Evolutionary conservation across 2,888 invertebrate genomes (phyloP).

Genomic region (Hermaeophaga mercurialis): DNA sequence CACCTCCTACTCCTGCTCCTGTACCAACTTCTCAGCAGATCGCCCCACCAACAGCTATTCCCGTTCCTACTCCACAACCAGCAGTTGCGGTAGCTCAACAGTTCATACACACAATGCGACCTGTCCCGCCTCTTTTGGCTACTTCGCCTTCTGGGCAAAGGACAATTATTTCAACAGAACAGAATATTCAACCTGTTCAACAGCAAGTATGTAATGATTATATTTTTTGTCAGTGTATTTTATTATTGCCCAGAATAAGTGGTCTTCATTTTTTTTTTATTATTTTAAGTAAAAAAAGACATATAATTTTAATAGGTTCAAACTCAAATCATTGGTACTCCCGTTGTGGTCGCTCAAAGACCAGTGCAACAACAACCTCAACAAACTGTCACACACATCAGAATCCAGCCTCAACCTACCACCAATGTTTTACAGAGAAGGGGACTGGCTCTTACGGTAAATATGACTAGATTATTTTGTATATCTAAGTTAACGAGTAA

Average conservation of each 20-base stretch:
- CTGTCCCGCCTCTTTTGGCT: conserved; percentile 53
- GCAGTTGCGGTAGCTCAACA: conserved; percentile 24
- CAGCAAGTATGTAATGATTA: conserved; percentile 3
- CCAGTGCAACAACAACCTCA: conserved; percentile 56
- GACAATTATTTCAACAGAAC: conserved; percentile 45
- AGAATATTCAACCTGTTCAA: conserved; percentile 41
- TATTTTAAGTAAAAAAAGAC: too few relatives aligned
- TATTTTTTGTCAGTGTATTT: too few relatives aligned
- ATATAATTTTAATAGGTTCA: conserved; percentile 43
- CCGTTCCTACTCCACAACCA: conserved; percentile 42
- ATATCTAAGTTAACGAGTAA: too few relatives aligned
- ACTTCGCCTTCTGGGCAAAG: conserved; percentile 49
- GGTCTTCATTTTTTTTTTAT: too few relatives aligned
- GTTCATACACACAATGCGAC: conserved; percentile 44
- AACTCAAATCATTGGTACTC: conserved; percentile 57
- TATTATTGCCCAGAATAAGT: too few relatives aligned
- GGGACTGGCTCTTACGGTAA: conserved; percentile 73
- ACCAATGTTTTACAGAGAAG: conserved; percentile 64
- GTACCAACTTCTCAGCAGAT: conserved; percentile 26
- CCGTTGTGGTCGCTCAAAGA: conserved; percentile 59
- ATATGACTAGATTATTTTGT: background rate
- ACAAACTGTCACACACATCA: conserved; percentile 60
- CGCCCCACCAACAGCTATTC: conserved; percentile 33
- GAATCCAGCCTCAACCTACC: conserved; percentile 61
- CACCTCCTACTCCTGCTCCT: conserved; percentile 29